A percentile compares a stretch with the other conserved stretches of the same genome.
Conservation (phyloP, 2,113 vertebrate genomes). For the Corynorhinus townsendii region DNA sequence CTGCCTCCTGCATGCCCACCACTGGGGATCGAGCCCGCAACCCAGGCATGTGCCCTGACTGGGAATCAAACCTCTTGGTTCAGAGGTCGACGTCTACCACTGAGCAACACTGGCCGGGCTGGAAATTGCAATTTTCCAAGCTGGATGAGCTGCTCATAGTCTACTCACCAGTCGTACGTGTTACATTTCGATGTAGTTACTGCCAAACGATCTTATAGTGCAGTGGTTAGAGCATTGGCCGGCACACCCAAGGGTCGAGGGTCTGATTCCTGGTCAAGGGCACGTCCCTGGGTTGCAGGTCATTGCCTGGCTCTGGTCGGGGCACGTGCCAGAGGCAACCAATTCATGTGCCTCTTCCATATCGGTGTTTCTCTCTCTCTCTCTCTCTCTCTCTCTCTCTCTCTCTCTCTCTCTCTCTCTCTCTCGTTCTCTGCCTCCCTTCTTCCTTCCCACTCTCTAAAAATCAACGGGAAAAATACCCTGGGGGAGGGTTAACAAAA, state of each 20-base stretch:
- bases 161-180: neutral
- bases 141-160: neutral
- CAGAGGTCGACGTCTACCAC: too few species aligned
- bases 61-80: too few species aligned
- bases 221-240: too few species aligned
- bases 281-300: neutral
- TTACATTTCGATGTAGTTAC: neutral
- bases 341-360: neutral
- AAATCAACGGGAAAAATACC: neutral
- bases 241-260: too few species aligned
- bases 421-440: too few species aligned
- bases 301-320: neutral
- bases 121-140: neutral
- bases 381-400: too few species aligned
- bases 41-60: too few species aligned
- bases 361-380: too few species aligned
- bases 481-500: neutral
- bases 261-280: neutral
- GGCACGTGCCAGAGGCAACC: too few species aligned
- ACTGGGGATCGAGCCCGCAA: too few species aligned
- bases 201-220: neutral
- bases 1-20: too few species aligned
- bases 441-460: neutral
- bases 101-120: neutral
- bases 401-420: too few species aligned